phyloP scores from a whole-genome alignment of 1,140 invertebrate genomes.

The Nautilus pompilius region DNA sequence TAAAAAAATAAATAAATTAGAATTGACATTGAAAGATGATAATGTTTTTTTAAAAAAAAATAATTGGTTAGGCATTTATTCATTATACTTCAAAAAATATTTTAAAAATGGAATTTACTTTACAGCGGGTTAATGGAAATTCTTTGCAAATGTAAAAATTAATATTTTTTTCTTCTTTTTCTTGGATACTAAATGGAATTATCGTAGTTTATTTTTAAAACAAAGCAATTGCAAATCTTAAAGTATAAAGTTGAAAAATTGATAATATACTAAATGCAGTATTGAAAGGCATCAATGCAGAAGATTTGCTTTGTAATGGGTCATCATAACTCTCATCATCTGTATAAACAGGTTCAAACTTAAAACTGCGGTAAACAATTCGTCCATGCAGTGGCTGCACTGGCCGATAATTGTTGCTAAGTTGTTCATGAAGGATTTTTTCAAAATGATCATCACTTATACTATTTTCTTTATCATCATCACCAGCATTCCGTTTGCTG shows the following conservation, averaged over 20 bases:
- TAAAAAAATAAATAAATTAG: no score
- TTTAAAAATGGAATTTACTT: no score
- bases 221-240: background rate
- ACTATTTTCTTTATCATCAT: background rate
- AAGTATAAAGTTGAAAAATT: background rate
- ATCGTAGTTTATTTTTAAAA: background rate
- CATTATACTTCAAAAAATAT: no score
- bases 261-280: background rate
- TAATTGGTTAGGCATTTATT: no score
- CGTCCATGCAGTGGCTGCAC: slow-evolving; percentile 39
- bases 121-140: no score
- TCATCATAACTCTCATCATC: background rate
- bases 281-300: no score
- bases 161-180: no score
- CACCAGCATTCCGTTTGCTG: background rate
- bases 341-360: background rate
- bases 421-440: slow-evolving; percentile 21
- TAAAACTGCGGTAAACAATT: slow-evolving; percentile 36
- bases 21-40: no score
- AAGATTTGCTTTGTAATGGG: no score
- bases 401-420: slow-evolving; percentile 44
- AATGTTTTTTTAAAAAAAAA: no score
- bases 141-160: no score
- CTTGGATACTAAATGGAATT: background rate
- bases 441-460: slow-evolving; percentile 3